Percentiles rank a stretch among this genome's conserved stretches.
These are phyloP conservation scores for Barbus barbus DNA, from an alignment of 2,113 vertebrate genomes.

Conservation along the genomic window DNA sequence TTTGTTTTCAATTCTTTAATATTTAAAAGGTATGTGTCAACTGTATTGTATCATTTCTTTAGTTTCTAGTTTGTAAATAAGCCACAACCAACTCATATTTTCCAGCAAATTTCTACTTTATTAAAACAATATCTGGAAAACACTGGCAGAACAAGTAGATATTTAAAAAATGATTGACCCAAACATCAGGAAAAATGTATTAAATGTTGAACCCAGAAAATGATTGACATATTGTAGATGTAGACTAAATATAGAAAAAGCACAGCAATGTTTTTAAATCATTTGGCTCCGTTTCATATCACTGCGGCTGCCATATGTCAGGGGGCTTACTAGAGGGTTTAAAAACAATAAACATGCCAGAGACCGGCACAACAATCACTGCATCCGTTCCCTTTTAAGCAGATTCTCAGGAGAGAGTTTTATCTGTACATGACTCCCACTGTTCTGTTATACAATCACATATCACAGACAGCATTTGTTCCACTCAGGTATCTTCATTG, in stretches of 20 bases:
- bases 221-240: neutral
- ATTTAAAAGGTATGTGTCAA: no score
- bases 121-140: no score
- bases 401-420: slow-evolving; percentile 23
- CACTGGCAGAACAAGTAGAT: neutral
- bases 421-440: slow-evolving; percentile 43
- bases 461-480: slow-evolving; percentile 34
- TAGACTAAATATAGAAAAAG: no score
- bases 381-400: slow-evolving; percentile 22
- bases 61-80: neutral
- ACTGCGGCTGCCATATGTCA: no score
- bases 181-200: neutral
- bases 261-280: no score
- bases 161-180: neutral
- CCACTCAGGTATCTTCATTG: slow-evolving; percentile 35
- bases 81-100: neutral
- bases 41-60: no score
- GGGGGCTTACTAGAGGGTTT: no score
- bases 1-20: neutral
- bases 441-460: slow-evolving; percentile 32
- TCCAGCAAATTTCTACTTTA: no score
- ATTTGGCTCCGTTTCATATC: no score
- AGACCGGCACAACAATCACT: neutral
- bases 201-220: neutral
- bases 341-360: no score